Conservation (phyloP, 2,113 vertebrate species). For the Dicrurus megarhynchus region DNA sequence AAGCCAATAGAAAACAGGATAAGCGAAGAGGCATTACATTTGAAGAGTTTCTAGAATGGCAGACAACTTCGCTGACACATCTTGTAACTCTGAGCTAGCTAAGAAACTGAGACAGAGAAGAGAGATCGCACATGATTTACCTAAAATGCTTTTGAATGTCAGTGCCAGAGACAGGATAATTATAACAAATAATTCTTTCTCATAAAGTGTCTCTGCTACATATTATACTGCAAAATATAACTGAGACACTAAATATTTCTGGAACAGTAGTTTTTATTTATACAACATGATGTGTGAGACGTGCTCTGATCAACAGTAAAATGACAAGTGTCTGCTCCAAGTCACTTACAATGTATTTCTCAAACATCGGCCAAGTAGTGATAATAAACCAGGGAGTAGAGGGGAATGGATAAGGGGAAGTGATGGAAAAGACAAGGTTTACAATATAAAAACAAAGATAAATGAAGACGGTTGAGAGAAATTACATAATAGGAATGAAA, state of each 20-base stretch:
- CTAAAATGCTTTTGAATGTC: background rate
- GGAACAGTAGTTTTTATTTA: constrained; percentile 15
- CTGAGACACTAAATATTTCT: constrained; percentile 4
- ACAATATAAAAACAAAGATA: background rate
- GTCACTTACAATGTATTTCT: background rate
- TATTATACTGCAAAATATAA: background rate
- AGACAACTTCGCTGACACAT: background rate
- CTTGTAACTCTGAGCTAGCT: background rate
- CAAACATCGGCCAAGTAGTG: background rate
- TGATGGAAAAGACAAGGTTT: background rate
- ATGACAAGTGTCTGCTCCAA: constrained; percentile 10
- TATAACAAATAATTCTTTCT: constrained; percentile 17
- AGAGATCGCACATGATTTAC: background rate
- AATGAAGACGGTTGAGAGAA: background rate
- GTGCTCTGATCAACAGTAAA: background rate
- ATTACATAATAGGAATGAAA: constrained; percentile 6
- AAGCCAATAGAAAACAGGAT: background rate
- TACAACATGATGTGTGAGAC: background rate
- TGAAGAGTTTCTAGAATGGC: background rate
- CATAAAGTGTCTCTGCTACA: background rate
- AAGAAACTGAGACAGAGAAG: background rate
- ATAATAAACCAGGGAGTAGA: background rate
- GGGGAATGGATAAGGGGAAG: background rate
- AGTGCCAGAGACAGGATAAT: background rate
- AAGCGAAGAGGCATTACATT: background rate